These are phyloP conservation scores for Virgularia gustaviana DNA, from an alignment of 92 coral and sea anemone genomes.

Conservation along the genomic window DNA sequence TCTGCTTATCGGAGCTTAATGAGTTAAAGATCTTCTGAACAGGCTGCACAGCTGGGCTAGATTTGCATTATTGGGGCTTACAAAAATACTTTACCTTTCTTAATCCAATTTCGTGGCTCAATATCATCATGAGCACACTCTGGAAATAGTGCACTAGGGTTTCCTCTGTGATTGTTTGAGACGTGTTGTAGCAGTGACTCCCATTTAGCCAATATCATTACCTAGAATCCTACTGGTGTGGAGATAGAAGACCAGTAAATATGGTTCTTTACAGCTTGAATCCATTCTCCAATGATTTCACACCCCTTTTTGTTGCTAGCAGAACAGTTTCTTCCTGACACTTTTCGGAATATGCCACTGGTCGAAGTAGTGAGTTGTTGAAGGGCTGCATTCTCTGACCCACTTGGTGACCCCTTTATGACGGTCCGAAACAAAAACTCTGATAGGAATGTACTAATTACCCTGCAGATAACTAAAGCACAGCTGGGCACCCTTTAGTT, in stretches of 20 bases:
- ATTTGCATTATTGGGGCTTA: too few species aligned
- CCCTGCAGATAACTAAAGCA: slow-evolving; percentile 31
- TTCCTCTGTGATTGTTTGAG: slow-evolving; percentile 37
- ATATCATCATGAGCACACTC: slow-evolving; percentile 49
- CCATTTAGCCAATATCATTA: slow-evolving; percentile 47
- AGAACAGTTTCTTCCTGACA: slow-evolving; percentile 35
- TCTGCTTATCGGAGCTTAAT: too few species aligned
- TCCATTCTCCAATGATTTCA: slow-evolving; percentile 38
- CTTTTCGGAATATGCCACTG: slow-evolving; percentile 46
- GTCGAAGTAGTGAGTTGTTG: slow-evolving; percentile 40
- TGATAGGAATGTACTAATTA: slow-evolving; percentile 26
- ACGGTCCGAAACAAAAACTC: slow-evolving; percentile 40
- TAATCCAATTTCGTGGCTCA: slow-evolving; percentile 45
- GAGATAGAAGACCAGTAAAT: slow-evolving; percentile 50
- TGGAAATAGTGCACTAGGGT: slow-evolving; percentile 27
- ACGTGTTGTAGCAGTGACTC: slow-evolving; percentile 43
- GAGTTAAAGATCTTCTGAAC: too few species aligned
- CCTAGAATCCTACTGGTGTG: slow-evolving; percentile 40
- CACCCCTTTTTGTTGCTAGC: slow-evolving; percentile 51
- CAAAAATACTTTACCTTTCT: slow-evolving; percentile 8
- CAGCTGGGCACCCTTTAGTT: slow-evolving; percentile 30
- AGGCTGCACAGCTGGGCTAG: too few species aligned
- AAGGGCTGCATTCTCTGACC: slow-evolving; percentile 27
- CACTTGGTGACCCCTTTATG: slow-evolving; percentile 35
- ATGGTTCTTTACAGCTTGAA: slow-evolving; percentile 41